Evolutionary conservation across 2,797 vertebrate genomes (phyloP).

Genomic region (Galaxias olidus): DNA sequence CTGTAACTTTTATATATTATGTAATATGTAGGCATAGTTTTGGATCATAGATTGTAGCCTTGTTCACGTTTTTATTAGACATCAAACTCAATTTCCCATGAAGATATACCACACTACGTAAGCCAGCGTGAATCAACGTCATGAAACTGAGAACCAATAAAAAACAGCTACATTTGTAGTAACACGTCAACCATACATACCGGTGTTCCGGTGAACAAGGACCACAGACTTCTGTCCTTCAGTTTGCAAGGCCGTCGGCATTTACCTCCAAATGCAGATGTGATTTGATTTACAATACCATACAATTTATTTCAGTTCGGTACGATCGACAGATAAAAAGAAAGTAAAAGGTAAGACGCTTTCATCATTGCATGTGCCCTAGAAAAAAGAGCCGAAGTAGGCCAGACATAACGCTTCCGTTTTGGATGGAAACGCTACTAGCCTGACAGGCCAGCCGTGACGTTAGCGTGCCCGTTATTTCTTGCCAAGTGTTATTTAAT

Average conservation of each 20-base stretch:
- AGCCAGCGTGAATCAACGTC: conserved; percentile 36
- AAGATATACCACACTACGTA: neutral
- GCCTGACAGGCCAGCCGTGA: too few species aligned
- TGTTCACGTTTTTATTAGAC: neutral
- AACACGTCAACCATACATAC: conserved; percentile 71
- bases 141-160: conserved; percentile 54
- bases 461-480: too few species aligned
- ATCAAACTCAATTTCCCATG: conserved; percentile 34
- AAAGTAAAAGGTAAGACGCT: conserved; percentile 58
- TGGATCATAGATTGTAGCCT: neutral
- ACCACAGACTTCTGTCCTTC: conserved; percentile 26
- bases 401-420: neutral
- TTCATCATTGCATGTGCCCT: neutral
- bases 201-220: conserved; percentile 58
- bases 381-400: conserved; percentile 2
- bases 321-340: conserved; percentile 15
- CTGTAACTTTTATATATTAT: too few species aligned
- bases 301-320: conserved; percentile 7
- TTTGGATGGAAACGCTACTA: too few species aligned
- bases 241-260: conserved; percentile 2
- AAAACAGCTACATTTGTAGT: conserved; percentile 45
- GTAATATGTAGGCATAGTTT: too few species aligned
- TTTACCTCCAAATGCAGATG: conserved; percentile 43
- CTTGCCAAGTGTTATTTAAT: too few species aligned
- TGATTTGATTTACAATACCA: conserved; percentile 25